Conservation (phyloP, 2,888 invertebrate species). For the Chaetoderma sp. region DNA sequence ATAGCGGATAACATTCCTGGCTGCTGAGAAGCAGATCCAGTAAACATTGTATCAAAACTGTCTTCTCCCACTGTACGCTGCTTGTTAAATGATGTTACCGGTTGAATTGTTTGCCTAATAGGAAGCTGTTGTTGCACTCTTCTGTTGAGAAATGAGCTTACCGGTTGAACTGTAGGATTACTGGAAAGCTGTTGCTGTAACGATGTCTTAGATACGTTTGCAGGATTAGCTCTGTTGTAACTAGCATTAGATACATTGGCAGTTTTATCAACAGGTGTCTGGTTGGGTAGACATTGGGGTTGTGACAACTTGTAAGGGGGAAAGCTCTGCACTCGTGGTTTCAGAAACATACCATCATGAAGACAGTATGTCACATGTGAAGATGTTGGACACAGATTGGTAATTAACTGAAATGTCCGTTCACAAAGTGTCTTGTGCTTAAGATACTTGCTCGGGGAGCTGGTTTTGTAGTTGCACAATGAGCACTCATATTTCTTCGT, state of each 20-base stretch:
- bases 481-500: constrained; percentile 91
- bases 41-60: too few relatives aligned
- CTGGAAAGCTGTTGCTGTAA: not conserved
- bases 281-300: too few relatives aligned
- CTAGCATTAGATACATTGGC: too few relatives aligned
- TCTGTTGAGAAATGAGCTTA: not conserved
- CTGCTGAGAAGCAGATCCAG: too few relatives aligned
- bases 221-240: too few relatives aligned
- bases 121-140: not conserved
- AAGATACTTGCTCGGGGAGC: constrained; percentile 89
- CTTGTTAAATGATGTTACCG: too few relatives aligned
- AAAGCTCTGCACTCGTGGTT: too few relatives aligned
- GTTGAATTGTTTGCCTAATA: not conserved
- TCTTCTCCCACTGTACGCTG: too few relatives aligned
- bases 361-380: constrained; percentile 57
- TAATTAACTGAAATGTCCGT: constrained; percentile 89
- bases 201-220: too few relatives aligned
- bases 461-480: constrained; percentile 93
- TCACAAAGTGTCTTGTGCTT: constrained; percentile 88
- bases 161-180: not conserved
- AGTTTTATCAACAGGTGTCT: too few relatives aligned
- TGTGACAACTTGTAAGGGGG: too few relatives aligned
- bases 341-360: constrained; percentile 56
- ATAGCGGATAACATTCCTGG: too few relatives aligned
- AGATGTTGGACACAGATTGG: constrained; percentile 79